Percentiles rank a stretch among this genome's conserved stretches.
Evolutionary conservation across 2,888 invertebrate genomes (phyloP).

Genomic region (Nemotelus pantherinus): DNA sequence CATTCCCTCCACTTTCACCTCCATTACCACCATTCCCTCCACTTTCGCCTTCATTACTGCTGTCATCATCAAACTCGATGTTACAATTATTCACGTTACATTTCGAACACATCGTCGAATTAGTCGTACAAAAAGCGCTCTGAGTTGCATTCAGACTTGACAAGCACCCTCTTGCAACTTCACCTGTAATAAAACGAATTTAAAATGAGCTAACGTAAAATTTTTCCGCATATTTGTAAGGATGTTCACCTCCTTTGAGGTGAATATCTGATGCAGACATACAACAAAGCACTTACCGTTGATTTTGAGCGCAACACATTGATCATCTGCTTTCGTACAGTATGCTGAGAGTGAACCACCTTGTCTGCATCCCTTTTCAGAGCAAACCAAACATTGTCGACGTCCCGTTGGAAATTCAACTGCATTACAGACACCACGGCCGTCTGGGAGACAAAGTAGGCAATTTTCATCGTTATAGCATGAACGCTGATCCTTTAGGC

Average conservation of each 20-base stretch:
- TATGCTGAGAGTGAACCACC: neutral
- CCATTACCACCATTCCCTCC: neutral
- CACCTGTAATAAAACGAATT: slow-evolving; percentile 2
- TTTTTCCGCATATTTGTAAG: no score
- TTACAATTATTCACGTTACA: slow-evolving; percentile 1
- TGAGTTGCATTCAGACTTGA: neutral
- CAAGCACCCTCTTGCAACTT: neutral
- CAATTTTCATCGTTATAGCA: slow-evolving; percentile 55
- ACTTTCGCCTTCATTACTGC: neutral
- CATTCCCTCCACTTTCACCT: neutral
- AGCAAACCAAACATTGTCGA: slow-evolving; percentile 22
- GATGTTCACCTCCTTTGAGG: no score
- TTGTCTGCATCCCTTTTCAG: neutral
- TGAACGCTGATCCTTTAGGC: slow-evolving; percentile 55
- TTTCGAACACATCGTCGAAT: neutral
- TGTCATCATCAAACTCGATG: neutral
- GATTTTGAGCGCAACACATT: slow-evolving; percentile 14
- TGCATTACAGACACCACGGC: slow-evolving; percentile 56
- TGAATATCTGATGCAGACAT: no score
- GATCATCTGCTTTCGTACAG: slow-evolving; percentile 27
- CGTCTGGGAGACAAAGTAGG: slow-evolving; percentile 56
- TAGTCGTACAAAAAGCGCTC: neutral
- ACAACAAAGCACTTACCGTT: neutral
- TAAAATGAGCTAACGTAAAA: no score
- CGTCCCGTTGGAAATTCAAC: slow-evolving; percentile 32